These are phyloP conservation scores for Cosmopolites sordidus DNA, from an alignment of 2,888 invertebrate genomes.

Conservation along the genomic window DNA sequence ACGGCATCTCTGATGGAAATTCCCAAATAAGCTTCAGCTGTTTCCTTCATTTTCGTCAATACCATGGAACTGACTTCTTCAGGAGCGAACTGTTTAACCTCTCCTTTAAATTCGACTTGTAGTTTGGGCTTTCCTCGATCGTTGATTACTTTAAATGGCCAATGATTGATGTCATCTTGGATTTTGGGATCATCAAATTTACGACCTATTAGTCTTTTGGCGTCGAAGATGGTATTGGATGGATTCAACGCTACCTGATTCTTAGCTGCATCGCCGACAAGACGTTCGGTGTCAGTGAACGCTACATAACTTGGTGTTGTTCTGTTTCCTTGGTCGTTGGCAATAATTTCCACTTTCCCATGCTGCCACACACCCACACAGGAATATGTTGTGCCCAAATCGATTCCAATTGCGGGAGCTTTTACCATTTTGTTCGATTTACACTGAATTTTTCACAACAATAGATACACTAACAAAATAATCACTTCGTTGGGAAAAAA, in stretches of 20 bases:
- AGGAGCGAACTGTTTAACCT: slow-evolving; percentile 59
- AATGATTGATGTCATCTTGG: slow-evolving; percentile 75
- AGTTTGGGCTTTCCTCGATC: slow-evolving; percentile 64
- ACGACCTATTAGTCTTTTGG: slow-evolving; percentile 74
- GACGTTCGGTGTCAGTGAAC: slow-evolving; percentile 65
- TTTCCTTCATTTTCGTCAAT: slow-evolving; percentile 46
- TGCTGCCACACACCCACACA: slow-evolving; percentile 79
- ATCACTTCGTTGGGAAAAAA: too few relatives aligned
- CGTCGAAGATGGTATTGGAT: slow-evolving; percentile 66
- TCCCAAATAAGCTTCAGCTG: slow-evolving; percentile 46
- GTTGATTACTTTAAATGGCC: slow-evolving; percentile 72
- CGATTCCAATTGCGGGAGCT: slow-evolving; percentile 67
- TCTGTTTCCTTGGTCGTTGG: slow-evolving; percentile 80
- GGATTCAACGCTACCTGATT: slow-evolving; percentile 72
- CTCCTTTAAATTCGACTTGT: slow-evolving; percentile 62
- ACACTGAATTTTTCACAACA: too few relatives aligned
- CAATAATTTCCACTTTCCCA: slow-evolving; percentile 76
- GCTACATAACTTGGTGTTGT: slow-evolving; percentile 80
- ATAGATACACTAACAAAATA: too few relatives aligned
- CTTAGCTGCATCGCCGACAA: slow-evolving; percentile 68
- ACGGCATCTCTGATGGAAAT: slow-evolving; percentile 54
- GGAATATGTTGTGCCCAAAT: slow-evolving; percentile 84
- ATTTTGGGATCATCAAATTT: slow-evolving; percentile 71
- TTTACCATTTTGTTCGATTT: slow-evolving; percentile 42
- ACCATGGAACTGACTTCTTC: slow-evolving; percentile 67